These are phyloP conservation scores for Aphodius sticticus DNA, from an alignment of 2,888 invertebrate genomes.

Conservation along the genomic window DNA sequence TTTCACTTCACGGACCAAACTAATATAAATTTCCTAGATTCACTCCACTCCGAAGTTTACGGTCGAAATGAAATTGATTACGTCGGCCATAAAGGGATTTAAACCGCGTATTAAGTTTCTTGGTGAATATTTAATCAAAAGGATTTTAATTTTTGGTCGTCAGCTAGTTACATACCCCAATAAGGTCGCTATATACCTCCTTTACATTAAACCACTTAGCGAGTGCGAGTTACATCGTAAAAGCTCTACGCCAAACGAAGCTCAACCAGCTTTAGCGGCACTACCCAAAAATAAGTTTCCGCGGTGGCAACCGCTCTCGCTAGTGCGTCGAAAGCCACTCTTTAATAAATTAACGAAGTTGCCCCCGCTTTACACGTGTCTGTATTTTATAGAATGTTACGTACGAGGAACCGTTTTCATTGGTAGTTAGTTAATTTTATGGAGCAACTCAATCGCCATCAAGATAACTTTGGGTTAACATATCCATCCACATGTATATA, in stretches of 20 bases:
- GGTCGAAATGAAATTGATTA: background rate
- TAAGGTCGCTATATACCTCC: background rate
- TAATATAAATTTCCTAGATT: background rate
- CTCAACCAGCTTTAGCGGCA: background rate
- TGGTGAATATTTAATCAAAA: slow-evolving; percentile 25
- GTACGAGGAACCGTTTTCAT: background rate
- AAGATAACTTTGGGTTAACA: background rate
- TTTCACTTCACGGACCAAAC: background rate
- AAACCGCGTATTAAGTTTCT: slow-evolving; percentile 4
- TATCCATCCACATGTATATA: background rate
- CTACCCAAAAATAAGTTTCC: background rate
- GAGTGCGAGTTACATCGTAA: background rate
- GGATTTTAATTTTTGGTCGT: slow-evolving; percentile 20
- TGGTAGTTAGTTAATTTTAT: background rate
- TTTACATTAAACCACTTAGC: slow-evolving; percentile 4
- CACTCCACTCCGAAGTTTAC: background rate
- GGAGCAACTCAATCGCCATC: background rate
- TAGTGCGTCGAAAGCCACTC: background rate
- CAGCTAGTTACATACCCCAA: background rate
- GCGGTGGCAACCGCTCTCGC: background rate
- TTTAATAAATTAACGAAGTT: background rate
- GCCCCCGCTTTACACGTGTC: background rate
- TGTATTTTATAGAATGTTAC: background rate
- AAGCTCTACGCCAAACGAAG: background rate
- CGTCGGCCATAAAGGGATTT: background rate